Percentiles rank a stretch among this genome's conserved stretches.
Evolutionary conservation across 2,113 vertebrate species (phyloP).

Genomic region (Tragelaphus scriptus): DNA sequence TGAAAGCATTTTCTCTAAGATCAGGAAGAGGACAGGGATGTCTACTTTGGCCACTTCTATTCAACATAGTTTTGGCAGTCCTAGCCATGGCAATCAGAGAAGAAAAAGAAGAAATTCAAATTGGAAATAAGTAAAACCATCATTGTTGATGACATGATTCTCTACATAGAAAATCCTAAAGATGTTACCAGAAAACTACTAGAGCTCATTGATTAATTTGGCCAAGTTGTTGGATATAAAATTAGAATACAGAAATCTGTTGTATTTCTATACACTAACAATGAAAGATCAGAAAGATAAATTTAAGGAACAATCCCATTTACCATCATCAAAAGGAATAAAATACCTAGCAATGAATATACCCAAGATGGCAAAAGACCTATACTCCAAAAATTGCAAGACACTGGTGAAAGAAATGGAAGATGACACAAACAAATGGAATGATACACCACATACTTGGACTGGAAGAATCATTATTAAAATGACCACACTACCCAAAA

Average conservation of each 20-base stretch:
- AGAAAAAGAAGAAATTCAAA: neutral
- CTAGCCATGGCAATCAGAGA: neutral
- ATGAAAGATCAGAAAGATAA: neutral
- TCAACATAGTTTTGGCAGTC: neutral
- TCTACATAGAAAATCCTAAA: neutral
- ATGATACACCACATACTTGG: neutral
- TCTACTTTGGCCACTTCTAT: neutral
- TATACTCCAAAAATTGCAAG: neutral
- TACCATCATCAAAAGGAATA: neutral
- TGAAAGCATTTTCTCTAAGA: neutral
- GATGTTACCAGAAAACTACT: neutral
- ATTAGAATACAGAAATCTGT: neutral
- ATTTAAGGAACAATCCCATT: neutral
- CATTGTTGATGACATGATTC: neutral
- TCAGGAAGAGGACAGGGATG: neutral
- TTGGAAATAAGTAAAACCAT: neutral
- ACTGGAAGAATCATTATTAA: neutral
- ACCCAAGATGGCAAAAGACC: neutral
- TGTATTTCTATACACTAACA: neutral
- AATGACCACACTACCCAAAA: neutral
- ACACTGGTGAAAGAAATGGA: neutral
- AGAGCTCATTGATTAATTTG: neutral
- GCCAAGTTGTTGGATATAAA: neutral
- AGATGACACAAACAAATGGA: neutral
- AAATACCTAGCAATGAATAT: neutral